Evolutionary conservation across 2,113 vertebrate species (phyloP), one percentile per base, ranked within the genome.

Genomic region (Thoracochromis brauschi): DNA sequence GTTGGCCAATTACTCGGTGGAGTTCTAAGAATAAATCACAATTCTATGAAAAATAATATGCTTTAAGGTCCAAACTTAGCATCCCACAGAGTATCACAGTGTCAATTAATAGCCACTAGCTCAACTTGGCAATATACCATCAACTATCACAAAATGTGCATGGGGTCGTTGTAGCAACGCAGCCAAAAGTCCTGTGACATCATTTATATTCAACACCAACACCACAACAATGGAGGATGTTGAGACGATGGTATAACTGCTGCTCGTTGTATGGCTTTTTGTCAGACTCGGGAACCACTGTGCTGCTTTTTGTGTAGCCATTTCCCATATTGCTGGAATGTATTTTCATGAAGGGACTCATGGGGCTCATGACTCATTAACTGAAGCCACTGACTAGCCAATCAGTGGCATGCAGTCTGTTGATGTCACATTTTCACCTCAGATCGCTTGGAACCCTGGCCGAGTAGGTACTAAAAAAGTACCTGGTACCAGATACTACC

Each of bases 341-440:
- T n/a, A 13, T 38, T 38, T 65, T 65, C 4, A 1, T 5, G 0
- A 65, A 65, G 60, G 10, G 19, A n/a, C 11, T 55, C 53, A 54
- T 54, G n/a, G 10, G 53, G 33, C 19, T 65, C 60, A 65, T 38
- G 4, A 65, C 10, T 65, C 60, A 65, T 21, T 65, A 65, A 38
- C 7, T 65, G 19, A 65, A 65, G 17, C 1, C 60, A 65, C 0
- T 65, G 0, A 65, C 60, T 21, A 65, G 33, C 6, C 10, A 65
- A 21, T 38, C 60, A 63, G 31, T 63, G 31, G 58, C 31, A 35
- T 63, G 58, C 58, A 63, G 58, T 63, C 31, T 2, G 58, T 0
- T 35, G 58, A 19, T 63, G 1, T 33, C 58, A 63, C 29, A 63
- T 63, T 63, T 63, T 63, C 31, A 63, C 31, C 31, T 63, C 16